Evolutionary conservation across 2,888 invertebrate genomes (phyloP).

Genomic region (Thereva unica): DNA sequence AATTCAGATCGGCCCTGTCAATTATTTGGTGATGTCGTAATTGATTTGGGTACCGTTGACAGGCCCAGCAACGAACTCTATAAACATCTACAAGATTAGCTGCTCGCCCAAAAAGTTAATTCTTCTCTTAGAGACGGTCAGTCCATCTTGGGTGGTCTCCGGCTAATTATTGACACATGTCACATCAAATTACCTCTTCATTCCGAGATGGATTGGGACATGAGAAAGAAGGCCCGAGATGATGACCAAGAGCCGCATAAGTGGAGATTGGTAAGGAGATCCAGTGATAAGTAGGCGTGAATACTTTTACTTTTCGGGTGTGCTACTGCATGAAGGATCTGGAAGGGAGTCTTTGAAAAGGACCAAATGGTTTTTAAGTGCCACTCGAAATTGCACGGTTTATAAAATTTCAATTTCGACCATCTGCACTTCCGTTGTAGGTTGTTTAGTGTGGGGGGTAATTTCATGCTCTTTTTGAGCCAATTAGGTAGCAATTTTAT

Average conservation of each 20-base stretch:
- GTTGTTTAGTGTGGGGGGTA: too few relatives aligned
- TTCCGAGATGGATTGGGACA: conserved; percentile 10
- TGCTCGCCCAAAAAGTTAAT: conserved; percentile 10
- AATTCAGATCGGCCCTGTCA: not conserved
- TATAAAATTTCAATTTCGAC: too few relatives aligned
- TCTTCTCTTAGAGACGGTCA: conserved; percentile 6
- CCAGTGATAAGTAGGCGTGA: conserved; percentile 15
- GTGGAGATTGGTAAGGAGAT: not conserved
- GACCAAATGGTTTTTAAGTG: too few relatives aligned
- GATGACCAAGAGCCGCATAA: not conserved
- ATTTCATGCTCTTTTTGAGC: too few relatives aligned
- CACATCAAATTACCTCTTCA: conserved; percentile 27
- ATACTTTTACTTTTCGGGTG: conserved; percentile 2
- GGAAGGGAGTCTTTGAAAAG: too few relatives aligned
- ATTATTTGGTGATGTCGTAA: conserved; percentile 7
- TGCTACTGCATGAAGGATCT: too few relatives aligned
- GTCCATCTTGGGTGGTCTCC: conserved; percentile 24
- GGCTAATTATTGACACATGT: conserved; percentile 35
- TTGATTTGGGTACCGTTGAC: conserved; percentile 16
- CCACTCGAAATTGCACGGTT: too few relatives aligned
- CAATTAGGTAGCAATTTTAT: too few relatives aligned
- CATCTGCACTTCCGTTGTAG: too few relatives aligned
- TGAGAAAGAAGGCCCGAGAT: conserved; percentile 12
- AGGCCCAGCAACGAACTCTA: conserved; percentile 1
- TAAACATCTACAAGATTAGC: conserved; percentile 10